A percentile compares a stretch with the other conserved stretches of the same genome.
Conservation (phyloP, 2,113 vertebrate genomes). For the Grammomys dolichurus region DNA sequence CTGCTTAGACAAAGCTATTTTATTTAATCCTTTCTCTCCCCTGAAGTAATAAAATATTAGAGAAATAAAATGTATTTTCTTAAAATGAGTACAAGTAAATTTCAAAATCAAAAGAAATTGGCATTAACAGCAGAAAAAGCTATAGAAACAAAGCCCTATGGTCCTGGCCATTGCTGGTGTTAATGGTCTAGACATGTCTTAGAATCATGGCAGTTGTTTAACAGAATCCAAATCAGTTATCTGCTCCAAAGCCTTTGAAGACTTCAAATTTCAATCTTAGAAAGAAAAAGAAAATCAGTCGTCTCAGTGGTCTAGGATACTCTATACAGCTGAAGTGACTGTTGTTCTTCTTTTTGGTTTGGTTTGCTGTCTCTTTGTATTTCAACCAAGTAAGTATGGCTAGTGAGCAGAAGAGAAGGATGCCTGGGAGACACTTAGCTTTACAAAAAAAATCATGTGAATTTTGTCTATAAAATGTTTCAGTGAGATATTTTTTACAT, state of each 20-base stretch:
- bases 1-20: background rate
- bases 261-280: background rate
- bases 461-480: conserved; percentile 33
- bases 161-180: background rate
- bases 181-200: background rate
- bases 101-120: conserved; percentile 27
- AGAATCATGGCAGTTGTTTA: background rate
- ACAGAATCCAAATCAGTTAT: background rate
- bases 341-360: background rate
- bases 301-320: background rate
- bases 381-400: background rate
- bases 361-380: background rate
- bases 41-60: background rate
- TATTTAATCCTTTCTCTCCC: background rate
- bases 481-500: conserved; percentile 4
- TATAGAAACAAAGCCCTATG: background rate
- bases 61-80: conserved; percentile 36
- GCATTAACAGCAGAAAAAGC: background rate
- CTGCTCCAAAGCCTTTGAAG: background rate
- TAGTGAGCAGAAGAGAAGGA: conserved; percentile 36
- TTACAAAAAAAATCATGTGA: background rate
- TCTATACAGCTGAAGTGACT: too few species aligned
- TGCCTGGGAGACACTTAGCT: background rate
- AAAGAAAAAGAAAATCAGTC: background rate
- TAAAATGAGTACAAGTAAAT: conserved; percentile 3